Conservation (phyloP, 2,888 invertebrate species). For the Hyposoter didymator region DNA sequence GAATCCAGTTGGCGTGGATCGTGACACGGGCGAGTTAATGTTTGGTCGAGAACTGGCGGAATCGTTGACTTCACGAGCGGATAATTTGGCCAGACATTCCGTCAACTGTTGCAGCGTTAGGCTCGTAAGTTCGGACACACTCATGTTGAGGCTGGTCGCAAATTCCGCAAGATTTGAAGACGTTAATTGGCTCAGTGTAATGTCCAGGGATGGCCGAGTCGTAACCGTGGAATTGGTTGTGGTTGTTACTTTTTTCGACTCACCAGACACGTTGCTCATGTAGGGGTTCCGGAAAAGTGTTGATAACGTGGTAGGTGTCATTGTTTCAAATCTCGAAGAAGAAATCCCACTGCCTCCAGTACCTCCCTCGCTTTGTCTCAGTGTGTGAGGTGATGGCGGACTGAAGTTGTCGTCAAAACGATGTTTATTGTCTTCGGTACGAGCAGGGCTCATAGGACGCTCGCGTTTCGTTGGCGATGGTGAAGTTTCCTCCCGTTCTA, state of each 20-base stretch:
- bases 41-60: conserved; percentile 48
- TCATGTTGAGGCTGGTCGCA: conserved; percentile 91
- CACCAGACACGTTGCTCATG: conserved; percentile 73
- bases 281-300: conserved; percentile 77
- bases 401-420: conserved; percentile 82
- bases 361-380: conserved; percentile 22
- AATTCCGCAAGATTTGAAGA: conserved; percentile 93
- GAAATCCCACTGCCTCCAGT: conserved; percentile 61
- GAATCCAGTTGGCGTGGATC: conserved; percentile 29
- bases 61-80: conserved; percentile 77
- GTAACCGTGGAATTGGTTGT: conserved; percentile 74
- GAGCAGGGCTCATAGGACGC: conserved; percentile 69
- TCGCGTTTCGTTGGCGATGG: conserved; percentile 75
- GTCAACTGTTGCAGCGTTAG: conserved; percentile 95
- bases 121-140: conserved; percentile 91
- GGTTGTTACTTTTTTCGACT: conserved; percentile 76
- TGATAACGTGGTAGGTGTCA: conserved; percentile 78
- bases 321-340: conserved; percentile 78
- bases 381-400: conserved; percentile 72
- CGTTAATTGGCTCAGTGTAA: conserved; percentile 93
- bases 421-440: conserved; percentile 68
- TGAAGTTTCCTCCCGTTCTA: conserved; percentile 84
- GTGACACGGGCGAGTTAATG: conserved; percentile 54
- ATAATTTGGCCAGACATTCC: conserved; percentile 88
- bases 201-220: conserved; percentile 86